Evolutionary conservation across 2,113 vertebrate species (phyloP).

Genomic region (Salvelinus namaycush): DNA sequence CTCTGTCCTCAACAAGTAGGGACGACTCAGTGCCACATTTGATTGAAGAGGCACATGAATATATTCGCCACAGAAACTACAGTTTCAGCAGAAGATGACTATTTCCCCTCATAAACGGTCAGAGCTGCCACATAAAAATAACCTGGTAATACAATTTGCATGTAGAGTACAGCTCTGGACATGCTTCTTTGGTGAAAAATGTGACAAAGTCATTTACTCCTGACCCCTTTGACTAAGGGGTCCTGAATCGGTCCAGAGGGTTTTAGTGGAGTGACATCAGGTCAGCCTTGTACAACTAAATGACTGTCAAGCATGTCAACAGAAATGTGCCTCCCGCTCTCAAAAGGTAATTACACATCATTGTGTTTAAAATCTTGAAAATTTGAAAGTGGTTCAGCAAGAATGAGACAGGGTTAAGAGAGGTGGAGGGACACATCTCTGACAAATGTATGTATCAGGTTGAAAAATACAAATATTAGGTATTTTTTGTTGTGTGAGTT

Average conservation of each 20-base stretch:
- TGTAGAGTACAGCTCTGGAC: neutral
- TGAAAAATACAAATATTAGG: too few species aligned
- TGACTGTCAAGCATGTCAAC: constrained; percentile 3
- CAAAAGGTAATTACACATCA: constrained; percentile 8
- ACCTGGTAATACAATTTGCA: constrained; percentile 1
- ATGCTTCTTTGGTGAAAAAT: neutral
- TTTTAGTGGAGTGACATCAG: neutral
- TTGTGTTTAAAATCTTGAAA: constrained; percentile 8
- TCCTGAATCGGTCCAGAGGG: neutral
- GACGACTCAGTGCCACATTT: neutral
- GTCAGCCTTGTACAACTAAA: constrained; percentile 4
- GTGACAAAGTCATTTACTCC: constrained; percentile 3
- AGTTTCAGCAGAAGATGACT: constrained; percentile 15
- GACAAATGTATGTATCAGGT: neutral
- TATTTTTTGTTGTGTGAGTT: too few species aligned
- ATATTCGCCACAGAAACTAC: constrained; percentile 1
- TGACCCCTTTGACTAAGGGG: neutral
- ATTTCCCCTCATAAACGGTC: neutral
- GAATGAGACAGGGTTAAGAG: neutral
- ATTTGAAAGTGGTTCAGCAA: neutral
- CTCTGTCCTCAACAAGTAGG: too few species aligned
- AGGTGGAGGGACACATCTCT: neutral
- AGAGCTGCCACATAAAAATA: neutral
- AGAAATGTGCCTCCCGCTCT: neutral
- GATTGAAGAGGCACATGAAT: constrained; percentile 15